A percentile compares a stretch with the other conserved stretches of the same genome.
Evolutionary conservation across 2,113 vertebrate genomes (phyloP).

Genomic region (Spea bombifrons): DNA sequence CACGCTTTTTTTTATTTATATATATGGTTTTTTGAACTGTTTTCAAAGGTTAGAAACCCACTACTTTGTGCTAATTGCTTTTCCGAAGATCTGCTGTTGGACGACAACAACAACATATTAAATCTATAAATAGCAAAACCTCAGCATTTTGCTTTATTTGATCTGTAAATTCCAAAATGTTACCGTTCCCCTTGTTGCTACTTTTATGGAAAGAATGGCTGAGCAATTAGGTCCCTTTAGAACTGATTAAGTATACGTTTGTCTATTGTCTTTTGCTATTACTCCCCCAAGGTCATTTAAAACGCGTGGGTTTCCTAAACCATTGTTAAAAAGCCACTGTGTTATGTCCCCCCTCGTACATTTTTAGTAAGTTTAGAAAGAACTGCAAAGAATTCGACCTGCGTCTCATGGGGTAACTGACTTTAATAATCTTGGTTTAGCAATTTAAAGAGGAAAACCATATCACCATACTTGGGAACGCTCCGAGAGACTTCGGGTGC

Average conservation of each 20-base stretch:
- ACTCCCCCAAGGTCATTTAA: not conserved
- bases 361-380: too few relatives aligned
- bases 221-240: conserved; percentile 34
- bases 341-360: too few relatives aligned
- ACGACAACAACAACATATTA: conserved; percentile 55
- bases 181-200: not conserved
- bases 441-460: too few relatives aligned
- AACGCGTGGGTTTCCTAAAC: not conserved
- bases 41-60: conserved; percentile 50
- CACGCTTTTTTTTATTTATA: conserved; percentile 55
- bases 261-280: not conserved
- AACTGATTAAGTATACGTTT: conserved; percentile 14
- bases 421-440: too few relatives aligned
- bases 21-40: not conserved
- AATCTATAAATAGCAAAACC: conserved; percentile 56
- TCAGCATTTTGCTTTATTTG: conserved; percentile 47
- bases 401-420: too few relatives aligned
- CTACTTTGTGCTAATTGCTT: conserved; percentile 54
- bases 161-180: conserved; percentile 1
- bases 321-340: not conserved
- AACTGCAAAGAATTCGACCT: not conserved
- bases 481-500: too few relatives aligned
- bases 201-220: not conserved
- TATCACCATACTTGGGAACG: too few relatives aligned
- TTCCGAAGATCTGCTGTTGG: conserved; percentile 53